phyloP scores from a whole-genome alignment of 30 jellyfish, hydroid and myxozoan genomes.

The Pseudorhiza aurosa region DNA sequence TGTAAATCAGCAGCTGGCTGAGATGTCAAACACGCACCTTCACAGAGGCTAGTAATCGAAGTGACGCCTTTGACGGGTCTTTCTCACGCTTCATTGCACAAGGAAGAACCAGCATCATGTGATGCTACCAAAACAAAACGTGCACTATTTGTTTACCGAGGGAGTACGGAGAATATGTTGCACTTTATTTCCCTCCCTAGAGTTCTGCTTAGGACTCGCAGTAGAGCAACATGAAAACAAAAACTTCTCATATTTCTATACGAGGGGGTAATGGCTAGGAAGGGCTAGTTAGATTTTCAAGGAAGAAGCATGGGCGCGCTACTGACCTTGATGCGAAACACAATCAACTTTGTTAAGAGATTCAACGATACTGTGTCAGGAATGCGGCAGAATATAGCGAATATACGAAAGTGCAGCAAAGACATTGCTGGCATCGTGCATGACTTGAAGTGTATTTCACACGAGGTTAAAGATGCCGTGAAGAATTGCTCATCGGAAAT shows the following conservation, averaged over 20 bases:
- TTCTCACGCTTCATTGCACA: slow-evolving; percentile 55
- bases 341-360: slow-evolving; percentile 3
- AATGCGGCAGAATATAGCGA: slow-evolving; percentile 19
- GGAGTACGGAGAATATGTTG: not conserved
- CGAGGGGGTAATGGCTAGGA: not conserved
- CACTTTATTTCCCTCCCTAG: not conserved
- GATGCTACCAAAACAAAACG: not conserved
- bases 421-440: slow-evolving; percentile 27
- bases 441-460: slow-evolving; percentile 16
- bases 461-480: slow-evolving; percentile 35
- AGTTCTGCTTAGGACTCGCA: not conserved
- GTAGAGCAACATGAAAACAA: not conserved
- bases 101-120: slow-evolving; percentile 21
- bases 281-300: not conserved
- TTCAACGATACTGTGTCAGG: slow-evolving; percentile 17
- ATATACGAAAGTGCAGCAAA: slow-evolving; percentile 16
- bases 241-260: too few relatives aligned
- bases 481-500: slow-evolving; percentile 6
- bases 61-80: not conserved
- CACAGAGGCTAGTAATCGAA: not conserved
- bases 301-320: slow-evolving; percentile 33
- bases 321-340: slow-evolving; percentile 26
- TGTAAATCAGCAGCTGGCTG: too few relatives aligned
- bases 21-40: too few relatives aligned
- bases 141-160: not conserved